Percentiles rank a stretch among this genome's conserved stretches.
Conservation (phyloP, 2,113 vertebrate species). For the Zingel zingel region DNA sequence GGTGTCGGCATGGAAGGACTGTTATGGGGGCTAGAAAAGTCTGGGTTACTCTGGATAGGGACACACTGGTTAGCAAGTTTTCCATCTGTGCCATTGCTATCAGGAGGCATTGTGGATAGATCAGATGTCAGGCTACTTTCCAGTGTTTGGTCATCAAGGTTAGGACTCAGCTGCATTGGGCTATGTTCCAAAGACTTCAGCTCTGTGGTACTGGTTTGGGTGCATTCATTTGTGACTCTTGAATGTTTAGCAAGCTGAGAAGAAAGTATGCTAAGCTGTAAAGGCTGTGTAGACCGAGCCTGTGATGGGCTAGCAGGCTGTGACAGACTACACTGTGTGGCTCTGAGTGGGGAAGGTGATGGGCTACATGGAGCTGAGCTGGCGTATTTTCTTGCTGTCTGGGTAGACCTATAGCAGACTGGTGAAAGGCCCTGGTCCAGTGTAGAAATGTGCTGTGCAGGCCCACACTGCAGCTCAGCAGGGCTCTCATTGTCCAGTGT, state of each 20-base stretch:
- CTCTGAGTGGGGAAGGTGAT: conserved; percentile 16
- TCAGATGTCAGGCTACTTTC: conserved; percentile 42
- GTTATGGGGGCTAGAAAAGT: not conserved
- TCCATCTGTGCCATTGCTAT: not conserved
- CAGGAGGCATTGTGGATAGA: not conserved
- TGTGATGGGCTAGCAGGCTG: conserved; percentile 60
- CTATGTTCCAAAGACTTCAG: not conserved
- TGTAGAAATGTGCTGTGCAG: conserved; percentile 51
- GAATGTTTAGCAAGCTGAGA: conserved; percentile 2
- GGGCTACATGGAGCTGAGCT: conserved; percentile 76
- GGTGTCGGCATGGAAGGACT: conserved; percentile 40
- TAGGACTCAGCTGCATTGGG: conserved; percentile 17
- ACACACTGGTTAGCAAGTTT: not conserved
- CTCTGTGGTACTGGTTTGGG: not conserved
- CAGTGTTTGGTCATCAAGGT: conserved; percentile 53
- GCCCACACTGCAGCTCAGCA: conserved; percentile 4
- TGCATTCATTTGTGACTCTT: not conserved
- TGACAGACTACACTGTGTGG: conserved; percentile 51
- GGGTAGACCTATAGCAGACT: conserved; percentile 9
- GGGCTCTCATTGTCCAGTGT: conserved; percentile 61
- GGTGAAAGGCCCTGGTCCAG: conserved; percentile 50
- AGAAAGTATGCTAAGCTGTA: conserved; percentile 6
- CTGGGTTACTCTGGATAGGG: conserved; percentile 11
- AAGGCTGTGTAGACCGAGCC: not conserved
- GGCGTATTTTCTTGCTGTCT: not conserved